Percentiles rank a stretch among this genome's conserved stretches.
Evolutionary conservation across 2,888 invertebrate genomes (phyloP).

Genomic region (Furcula furcula): DNA sequence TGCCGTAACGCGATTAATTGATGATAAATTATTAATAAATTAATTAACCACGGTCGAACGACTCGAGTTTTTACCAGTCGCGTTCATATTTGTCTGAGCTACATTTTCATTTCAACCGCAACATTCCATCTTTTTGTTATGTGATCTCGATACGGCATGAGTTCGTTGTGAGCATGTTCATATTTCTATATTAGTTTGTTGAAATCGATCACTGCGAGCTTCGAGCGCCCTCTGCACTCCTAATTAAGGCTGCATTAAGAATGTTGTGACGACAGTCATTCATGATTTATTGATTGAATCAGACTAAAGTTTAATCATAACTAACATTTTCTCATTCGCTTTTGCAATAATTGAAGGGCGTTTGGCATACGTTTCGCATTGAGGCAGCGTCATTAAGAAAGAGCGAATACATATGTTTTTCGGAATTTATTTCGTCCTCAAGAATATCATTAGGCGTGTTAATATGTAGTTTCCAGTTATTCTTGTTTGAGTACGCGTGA

Average conservation of each 20-base stretch:
- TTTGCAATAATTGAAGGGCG: constrained; percentile 38
- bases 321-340: constrained; percentile 55
- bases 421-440: constrained; percentile 25
- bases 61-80: constrained; percentile 59
- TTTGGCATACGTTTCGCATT: constrained; percentile 40
- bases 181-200: constrained; percentile 62
- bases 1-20: constrained; percentile 69
- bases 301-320: constrained; percentile 39
- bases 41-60: constrained; percentile 67
- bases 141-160: constrained; percentile 40
- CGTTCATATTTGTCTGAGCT: constrained; percentile 54
- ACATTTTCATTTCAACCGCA: constrained; percentile 55
- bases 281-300: constrained; percentile 51
- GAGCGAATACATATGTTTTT: constrained; percentile 28
- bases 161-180: constrained; percentile 40
- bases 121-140: constrained; percentile 58
- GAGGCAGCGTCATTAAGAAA: constrained; percentile 38
- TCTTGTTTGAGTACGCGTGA: constrained; percentile 29
- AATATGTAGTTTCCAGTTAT: constrained; percentile 21
- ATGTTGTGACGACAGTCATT: constrained; percentile 48
- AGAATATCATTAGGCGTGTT: constrained; percentile 31
- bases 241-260: constrained; percentile 46
- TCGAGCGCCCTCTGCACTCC: constrained; percentile 34
- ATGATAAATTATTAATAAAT: constrained; percentile 79
- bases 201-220: constrained; percentile 49